These are phyloP conservation scores for Pampusana beccarii DNA, from an alignment of 2,113 vertebrate genomes.

Conservation along the genomic window DNA sequence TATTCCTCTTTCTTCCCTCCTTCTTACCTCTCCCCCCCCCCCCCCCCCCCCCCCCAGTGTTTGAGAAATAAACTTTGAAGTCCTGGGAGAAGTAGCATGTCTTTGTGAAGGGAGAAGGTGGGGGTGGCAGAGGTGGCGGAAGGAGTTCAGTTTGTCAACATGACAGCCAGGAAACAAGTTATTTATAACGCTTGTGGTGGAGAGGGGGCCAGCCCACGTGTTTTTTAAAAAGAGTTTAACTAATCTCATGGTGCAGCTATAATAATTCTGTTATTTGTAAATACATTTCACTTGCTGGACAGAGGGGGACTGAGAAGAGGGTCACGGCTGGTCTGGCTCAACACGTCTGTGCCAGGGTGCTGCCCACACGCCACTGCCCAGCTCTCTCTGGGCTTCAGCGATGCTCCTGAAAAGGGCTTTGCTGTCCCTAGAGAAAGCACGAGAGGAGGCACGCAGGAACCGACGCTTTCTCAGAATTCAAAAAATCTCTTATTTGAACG, in stretches of 20 bases:
- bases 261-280: conserved; percentile 27
- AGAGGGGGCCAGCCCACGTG: conserved; percentile 36
- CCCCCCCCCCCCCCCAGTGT: background rate
- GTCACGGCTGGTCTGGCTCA: background rate
- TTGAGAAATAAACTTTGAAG: conserved; percentile 15
- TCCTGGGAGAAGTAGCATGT: background rate
- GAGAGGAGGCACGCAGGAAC: rapidly evolving
- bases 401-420: background rate
- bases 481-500: background rate
- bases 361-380: background rate
- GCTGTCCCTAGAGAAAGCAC: background rate
- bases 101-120: conserved; percentile 32
- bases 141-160: conserved; percentile 66
- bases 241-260: background rate
- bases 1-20: background rate
- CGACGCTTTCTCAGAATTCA: background rate
- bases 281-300: background rate
- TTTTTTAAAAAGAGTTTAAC: background rate
- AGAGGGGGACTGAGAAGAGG: background rate
- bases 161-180: conserved; percentile 39
- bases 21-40: too few relatives aligned
- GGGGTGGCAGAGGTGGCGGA: conserved; percentile 38
- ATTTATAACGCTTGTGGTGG: conserved; percentile 27
- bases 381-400: background rate
- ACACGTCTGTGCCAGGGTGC: rapidly evolving